Evolutionary conservation across 2,113 vertebrate genomes (phyloP).

Genomic region (Protomyctophum bolini): DNA sequence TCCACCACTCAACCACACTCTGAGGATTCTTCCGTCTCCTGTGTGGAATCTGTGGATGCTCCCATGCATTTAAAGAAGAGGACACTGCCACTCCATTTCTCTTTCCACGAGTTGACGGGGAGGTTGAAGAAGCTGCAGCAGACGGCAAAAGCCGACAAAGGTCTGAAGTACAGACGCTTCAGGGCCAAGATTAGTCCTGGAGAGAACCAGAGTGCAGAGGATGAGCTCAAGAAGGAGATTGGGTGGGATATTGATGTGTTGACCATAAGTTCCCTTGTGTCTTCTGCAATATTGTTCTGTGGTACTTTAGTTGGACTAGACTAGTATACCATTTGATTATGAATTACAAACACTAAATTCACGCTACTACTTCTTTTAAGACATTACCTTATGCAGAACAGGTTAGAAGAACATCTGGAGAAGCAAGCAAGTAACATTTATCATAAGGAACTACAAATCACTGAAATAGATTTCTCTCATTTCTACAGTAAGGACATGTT

Average conservation of each 20-base stretch:
- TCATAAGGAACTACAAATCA: neutral
- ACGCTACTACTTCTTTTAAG: neutral
- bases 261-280: no score
- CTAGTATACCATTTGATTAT: no score
- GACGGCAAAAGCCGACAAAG: slow-evolving; percentile 25
- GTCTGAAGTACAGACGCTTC: slow-evolving; percentile 84
- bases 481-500: slow-evolving; percentile 91
- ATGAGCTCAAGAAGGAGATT: slow-evolving; percentile 94
- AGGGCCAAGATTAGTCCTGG: slow-evolving; percentile 93
- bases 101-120: slow-evolving; percentile 76
- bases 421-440: no score
- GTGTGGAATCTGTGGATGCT: slow-evolving; percentile 82
- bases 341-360: no score
- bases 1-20: neutral
- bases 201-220: slow-evolving; percentile 93
- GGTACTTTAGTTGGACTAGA: neutral
- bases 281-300: no score
- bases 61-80: slow-evolving; percentile 82
- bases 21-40: slow-evolving; percentile 3
- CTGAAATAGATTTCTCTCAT: neutral
- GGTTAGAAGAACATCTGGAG: no score
- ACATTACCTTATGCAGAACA: neutral
- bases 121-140: slow-evolving; percentile 75
- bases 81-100: slow-evolving; percentile 80
- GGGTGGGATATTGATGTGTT: slow-evolving; percentile 74